phyloP scores from a whole-genome alignment of 2,888 invertebrate species.

The Hetaerina titia region DNA sequence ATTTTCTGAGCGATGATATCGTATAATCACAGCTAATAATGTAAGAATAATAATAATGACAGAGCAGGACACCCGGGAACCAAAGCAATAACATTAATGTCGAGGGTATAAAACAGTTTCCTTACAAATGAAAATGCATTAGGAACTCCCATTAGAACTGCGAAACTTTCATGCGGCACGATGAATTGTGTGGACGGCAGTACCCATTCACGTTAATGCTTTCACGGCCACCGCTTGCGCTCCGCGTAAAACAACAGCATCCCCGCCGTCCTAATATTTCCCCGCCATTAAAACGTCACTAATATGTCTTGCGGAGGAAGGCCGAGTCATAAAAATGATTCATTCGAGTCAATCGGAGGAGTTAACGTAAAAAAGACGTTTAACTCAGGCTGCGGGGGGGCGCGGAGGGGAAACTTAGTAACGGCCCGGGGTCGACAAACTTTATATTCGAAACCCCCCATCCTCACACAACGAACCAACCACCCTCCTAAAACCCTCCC shows the following conservation, averaged over 20 bases:
- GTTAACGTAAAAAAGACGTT: not conserved
- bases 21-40: no score
- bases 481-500: no score
- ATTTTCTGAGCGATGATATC: no score
- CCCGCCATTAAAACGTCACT: constrained; percentile 13
- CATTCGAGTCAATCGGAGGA: constrained; percentile 3
- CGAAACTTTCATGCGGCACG: not conserved
- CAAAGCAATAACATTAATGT: no score
- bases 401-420: not conserved
- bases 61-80: no score
- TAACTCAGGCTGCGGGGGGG: not conserved
- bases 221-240: not conserved
- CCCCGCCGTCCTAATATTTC: not conserved
- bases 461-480: not conserved
- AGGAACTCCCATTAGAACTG: no score
- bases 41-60: no score
- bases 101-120: no score
- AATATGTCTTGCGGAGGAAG: not conserved
- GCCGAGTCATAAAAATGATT: constrained; percentile 1
- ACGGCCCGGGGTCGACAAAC: not conserved
- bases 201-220: not conserved
- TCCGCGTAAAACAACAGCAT: not conserved
- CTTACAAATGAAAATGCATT: no score
- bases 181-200: not conserved
- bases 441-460: not conserved